These are phyloP conservation scores for Elegia similella DNA, from an alignment of 2,888 invertebrate genomes.

Conservation along the genomic window DNA sequence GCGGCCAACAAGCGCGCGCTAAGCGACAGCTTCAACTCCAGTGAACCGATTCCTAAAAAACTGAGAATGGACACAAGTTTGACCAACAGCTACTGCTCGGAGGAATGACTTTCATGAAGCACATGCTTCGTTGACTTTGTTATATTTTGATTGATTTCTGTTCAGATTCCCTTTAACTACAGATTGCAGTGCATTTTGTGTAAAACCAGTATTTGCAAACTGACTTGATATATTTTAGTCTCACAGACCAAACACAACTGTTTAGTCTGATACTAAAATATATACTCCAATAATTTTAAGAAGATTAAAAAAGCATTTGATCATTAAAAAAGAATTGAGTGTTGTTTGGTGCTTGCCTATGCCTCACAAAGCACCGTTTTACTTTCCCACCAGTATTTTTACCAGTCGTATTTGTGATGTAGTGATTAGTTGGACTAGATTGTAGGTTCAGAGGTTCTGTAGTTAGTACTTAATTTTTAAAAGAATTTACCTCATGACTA, in stretches of 20 bases:
- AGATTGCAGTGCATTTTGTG: too few species aligned
- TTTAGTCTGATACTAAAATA: too few species aligned
- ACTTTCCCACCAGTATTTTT: constrained; percentile 7
- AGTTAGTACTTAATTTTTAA: constrained; percentile 13
- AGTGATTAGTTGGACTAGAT: background rate
- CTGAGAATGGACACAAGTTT: constrained; percentile 49
- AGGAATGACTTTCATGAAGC: constrained; percentile 28
- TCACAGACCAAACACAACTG: too few species aligned
- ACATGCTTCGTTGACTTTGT: background rate
- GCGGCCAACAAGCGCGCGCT: constrained; percentile 54
- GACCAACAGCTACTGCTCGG: constrained; percentile 52
- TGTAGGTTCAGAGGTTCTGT: background rate
- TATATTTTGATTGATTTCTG: constrained; percentile 1
- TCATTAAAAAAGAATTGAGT: too few species aligned
- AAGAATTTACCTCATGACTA: constrained; percentile 18
- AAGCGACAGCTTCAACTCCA: constrained; percentile 53
- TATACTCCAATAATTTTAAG: background rate
- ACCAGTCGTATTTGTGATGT: background rate
- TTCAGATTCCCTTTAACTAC: background rate
- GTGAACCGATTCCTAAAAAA: constrained; percentile 65
- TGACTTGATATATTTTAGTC: too few species aligned
- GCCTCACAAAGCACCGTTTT: background rate
- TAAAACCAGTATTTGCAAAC: too few species aligned
- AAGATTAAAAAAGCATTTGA: background rate
- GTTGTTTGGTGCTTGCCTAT: background rate